Evolutionary conservation across 2,113 vertebrate species (phyloP).

Genomic region (Ceyx margarethae): DNA sequence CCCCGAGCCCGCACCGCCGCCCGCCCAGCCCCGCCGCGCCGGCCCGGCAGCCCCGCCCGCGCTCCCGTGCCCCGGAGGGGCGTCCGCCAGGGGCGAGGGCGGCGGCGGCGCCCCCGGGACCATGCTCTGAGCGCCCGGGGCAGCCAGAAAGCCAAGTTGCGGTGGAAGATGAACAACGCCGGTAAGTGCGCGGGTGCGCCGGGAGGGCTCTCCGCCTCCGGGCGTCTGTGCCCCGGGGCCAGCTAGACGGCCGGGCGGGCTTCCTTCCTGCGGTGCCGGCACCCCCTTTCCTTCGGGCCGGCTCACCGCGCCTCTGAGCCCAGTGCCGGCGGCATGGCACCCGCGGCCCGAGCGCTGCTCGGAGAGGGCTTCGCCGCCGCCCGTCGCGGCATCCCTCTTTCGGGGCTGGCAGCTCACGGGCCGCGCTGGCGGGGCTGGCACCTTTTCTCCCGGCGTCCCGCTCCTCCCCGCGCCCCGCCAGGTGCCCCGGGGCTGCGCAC

Average conservation of each 20-base stretch:
- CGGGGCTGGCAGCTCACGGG: neutral
- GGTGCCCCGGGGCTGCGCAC: neutral
- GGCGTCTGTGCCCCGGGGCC: neutral
- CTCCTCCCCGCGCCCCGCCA: neutral
- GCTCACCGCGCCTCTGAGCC: neutral
- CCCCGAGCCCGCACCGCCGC: neutral
- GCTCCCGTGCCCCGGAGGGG: neutral
- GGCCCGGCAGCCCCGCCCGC: neutral
- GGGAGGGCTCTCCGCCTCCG: neutral
- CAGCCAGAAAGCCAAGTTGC: neutral
- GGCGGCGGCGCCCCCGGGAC: neutral
- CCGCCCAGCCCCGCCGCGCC: neutral
- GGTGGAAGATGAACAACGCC: slow-evolving; percentile 64
- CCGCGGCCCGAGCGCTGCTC: neutral
- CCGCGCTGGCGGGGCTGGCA: neutral
- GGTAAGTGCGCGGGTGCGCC: slow-evolving; percentile 28
- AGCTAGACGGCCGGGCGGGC: neutral
- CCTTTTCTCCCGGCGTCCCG: neutral
- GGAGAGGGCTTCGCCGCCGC: neutral
- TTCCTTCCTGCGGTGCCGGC: neutral
- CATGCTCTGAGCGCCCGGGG: slow-evolving; percentile 24
- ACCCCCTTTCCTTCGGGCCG: neutral
- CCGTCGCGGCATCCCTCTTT: neutral
- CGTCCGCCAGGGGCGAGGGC: slow-evolving; percentile 15
- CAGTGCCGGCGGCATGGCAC: neutral